Conservation (phyloP, 2,888 invertebrate genomes). For the Idaea dimidiata region DNA sequence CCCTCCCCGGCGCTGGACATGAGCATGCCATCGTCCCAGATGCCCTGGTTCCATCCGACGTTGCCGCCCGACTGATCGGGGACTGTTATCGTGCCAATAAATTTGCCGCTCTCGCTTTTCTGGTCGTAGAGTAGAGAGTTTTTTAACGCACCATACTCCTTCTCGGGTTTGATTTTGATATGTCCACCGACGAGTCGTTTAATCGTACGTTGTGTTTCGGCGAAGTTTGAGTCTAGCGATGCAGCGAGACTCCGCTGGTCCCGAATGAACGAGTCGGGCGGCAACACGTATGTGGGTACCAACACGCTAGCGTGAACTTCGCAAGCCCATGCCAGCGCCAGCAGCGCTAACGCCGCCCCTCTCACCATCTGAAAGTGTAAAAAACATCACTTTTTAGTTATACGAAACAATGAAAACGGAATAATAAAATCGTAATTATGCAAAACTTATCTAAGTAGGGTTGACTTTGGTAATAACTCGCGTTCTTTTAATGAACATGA, state of each 20-base stretch:
- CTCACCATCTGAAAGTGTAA: conserved; percentile 79
- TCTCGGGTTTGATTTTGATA: conserved; percentile 73
- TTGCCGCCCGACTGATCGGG: conserved; percentile 74
- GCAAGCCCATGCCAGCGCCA: conserved; percentile 73
- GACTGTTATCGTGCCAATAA: conserved; percentile 55
- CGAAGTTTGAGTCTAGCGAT: conserved; percentile 51
- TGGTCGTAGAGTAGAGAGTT: conserved; percentile 61
- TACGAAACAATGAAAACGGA: conserved; percentile 33
- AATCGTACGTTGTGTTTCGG: conserved; percentile 78
- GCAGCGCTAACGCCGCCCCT: conserved; percentile 75
- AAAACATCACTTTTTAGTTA: conserved; percentile 64
- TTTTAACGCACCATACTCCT: conserved; percentile 66
- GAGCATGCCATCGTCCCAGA: conserved; percentile 85
- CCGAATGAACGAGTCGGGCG: conserved; percentile 77
- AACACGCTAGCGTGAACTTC: conserved; percentile 67
- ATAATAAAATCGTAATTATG: conserved; percentile 35
- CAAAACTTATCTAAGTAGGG: conserved; percentile 72
- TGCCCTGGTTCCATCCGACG: conserved; percentile 76
- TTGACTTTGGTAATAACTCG: conserved; percentile 59
- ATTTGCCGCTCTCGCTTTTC: conserved; percentile 69
- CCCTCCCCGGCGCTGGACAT: conserved; percentile 86
- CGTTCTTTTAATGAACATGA: conserved; percentile 59
- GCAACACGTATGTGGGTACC: conserved; percentile 77
- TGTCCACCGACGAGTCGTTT: conserved; percentile 87
- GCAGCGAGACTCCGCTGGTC: conserved; percentile 72